Evolutionary conservation across 64 coral and sea anemone species (phyloP), one percentile per base, ranked within the genome.

Genomic region (Porites lutea): DNA sequence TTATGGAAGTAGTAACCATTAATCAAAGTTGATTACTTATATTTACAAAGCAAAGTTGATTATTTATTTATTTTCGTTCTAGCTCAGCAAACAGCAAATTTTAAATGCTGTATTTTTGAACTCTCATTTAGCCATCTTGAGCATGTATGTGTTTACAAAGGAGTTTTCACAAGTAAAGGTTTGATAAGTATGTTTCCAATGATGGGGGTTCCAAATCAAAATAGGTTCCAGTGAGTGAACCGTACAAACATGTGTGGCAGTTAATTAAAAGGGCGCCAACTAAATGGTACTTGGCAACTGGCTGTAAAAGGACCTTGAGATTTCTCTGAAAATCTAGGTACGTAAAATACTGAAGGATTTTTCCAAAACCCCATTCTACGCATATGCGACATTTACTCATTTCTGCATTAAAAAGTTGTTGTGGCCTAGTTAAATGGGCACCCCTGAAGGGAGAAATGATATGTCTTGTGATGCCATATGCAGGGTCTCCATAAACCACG

Each of bases 361-460:
- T 79, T 79, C 77, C 54, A 60, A 79, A 79, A 79, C 77, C 77
- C 71, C 55, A 79, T 59, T 79, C 53, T 23, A 79, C 54, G 53
- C n/a, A 79, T 59, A 59, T 79, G 77, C 77, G 77, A 59, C 52
- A 55, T 79, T 79, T 79, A 55, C 77, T 37, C 27, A 37, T 79
- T 18, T 79, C 76, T 54, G 48, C 51, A 79, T 79, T 79, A 57
- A 79, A 79, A 79, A 21, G 50, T 48, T 47, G 23, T 70, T 89
- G 72, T 89, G 22, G 87, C 21, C 59, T 12, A 48, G 87, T 86
- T 46, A 86, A 22, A 46, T 86, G 20, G 48, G 64, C 83, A 49
- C 83, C 83, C n/a, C 61, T 45, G 48, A 89, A 89, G 52, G 87
- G 87, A 65, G 87, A 79, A 49, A 89, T 77, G 63, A 79, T 89